Conservation (phyloP, 2,888 invertebrate genomes). For the Scrobipalpa atriplicella region DNA sequence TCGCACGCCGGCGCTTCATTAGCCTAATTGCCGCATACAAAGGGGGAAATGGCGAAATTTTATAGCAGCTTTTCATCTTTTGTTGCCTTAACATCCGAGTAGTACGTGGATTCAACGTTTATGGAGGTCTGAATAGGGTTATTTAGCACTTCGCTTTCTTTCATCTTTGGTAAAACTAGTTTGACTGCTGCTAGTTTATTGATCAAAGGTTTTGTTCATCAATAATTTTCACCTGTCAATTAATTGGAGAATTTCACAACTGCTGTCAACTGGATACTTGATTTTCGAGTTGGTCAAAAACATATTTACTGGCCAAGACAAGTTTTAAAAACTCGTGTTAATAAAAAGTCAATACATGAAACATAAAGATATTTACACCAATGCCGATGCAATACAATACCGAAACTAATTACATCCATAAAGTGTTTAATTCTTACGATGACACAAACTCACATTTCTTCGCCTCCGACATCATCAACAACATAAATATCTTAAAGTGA, state of each 20-base stretch:
- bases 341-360: conserved; percentile 9
- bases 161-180: conserved; percentile 1
- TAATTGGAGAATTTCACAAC: background rate
- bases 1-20: conserved; percentile 73
- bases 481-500: conserved; percentile 26
- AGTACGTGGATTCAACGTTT: conserved; percentile 29
- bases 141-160: conserved; percentile 26
- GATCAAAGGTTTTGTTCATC: background rate
- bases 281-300: background rate
- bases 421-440: conserved; percentile 12
- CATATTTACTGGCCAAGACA: background rate
- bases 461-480: conserved; percentile 16
- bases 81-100: conserved; percentile 46
- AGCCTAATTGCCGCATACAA: conserved; percentile 78
- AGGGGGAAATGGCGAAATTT: conserved; percentile 76
- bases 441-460: conserved; percentile 16
- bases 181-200: conserved; percentile 5
- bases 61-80: conserved; percentile 75
- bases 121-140: conserved; percentile 21
- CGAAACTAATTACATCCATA: conserved; percentile 11
- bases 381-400: conserved; percentile 5
- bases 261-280: background rate
- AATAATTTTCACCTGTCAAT: conserved; percentile 12
- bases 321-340: background rate
- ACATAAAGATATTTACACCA: conserved; percentile 2